These are phyloP conservation scores for Apis mellifera DNA, from an alignment of 1,140 invertebrate species.

Conservation along the genomic window Amel_HAv3.1 CM009940.2:11553001-11553500, in stretches of 20 bases:
- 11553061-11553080: conserved; percentile 74
- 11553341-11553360: too few species aligned
- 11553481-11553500: too few species aligned
- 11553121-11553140: conserved; percentile 41
- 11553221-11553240: conserved; percentile 5
- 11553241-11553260: neutral
- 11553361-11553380: too few species aligned
- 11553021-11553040: conserved; percentile 70
- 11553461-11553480: too few species aligned
- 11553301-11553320: too few species aligned
- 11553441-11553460: too few species aligned
- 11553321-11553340: too few species aligned
- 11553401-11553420: too few species aligned
- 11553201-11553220: neutral
- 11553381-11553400: too few species aligned
- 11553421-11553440: too few species aligned
- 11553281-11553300: too few species aligned
- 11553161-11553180: neutral
- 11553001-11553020: conserved; percentile 48
- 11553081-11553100: conserved; percentile 73
- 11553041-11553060: conserved; percentile 72
- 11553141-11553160: conserved; percentile 12
- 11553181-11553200: too few species aligned
- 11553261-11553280: conserved; percentile 13
- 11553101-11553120: conserved; percentile 25